Percentiles rank a stretch among this genome's conserved stretches.
Conservation (phyloP, 2,113 vertebrate species). For the Cervus canadensis region DNA sequence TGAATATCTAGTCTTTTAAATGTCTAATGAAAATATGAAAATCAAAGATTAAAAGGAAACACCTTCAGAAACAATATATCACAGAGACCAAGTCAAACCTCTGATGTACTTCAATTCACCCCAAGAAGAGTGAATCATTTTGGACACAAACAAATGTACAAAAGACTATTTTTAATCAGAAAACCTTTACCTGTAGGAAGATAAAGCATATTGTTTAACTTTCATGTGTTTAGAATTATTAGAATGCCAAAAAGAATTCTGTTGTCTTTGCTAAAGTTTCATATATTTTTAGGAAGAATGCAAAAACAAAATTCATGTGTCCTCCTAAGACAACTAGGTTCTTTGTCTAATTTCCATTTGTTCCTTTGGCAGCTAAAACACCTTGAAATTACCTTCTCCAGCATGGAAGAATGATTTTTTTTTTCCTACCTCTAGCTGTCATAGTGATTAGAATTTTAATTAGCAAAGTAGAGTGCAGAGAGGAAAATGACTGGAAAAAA, state of each 20-base stretch:
- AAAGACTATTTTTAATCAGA: conserved; percentile 41
- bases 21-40: conserved; percentile 58
- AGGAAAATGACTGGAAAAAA: conserved; percentile 62
- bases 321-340: conserved; percentile 72
- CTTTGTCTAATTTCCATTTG: conserved; percentile 81
- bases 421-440: conserved; percentile 75
- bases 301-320: conserved; percentile 69
- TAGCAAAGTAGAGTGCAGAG: conserved; percentile 77
- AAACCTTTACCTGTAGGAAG: conserved; percentile 51
- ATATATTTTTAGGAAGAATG: conserved; percentile 71
- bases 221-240: conserved; percentile 43
- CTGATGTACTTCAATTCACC: conserved; percentile 53
- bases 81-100: conserved; percentile 58
- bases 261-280: conserved; percentile 57
- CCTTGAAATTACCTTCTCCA: conserved; percentile 87
- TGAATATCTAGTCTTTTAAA: conserved; percentile 56
- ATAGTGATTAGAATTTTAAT: conserved; percentile 90
- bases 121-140: conserved; percentile 60
- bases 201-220: conserved; percentile 49
- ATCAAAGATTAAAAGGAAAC: conserved; percentile 49
- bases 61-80: conserved; percentile 59
- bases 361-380: conserved; percentile 83
- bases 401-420: conserved; percentile 79
- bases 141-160: conserved; percentile 47
- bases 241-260: conserved; percentile 1